phyloP scores from a whole-genome alignment of 2,113 vertebrate genomes.

The Dicrurus megarhynchus region DNA sequence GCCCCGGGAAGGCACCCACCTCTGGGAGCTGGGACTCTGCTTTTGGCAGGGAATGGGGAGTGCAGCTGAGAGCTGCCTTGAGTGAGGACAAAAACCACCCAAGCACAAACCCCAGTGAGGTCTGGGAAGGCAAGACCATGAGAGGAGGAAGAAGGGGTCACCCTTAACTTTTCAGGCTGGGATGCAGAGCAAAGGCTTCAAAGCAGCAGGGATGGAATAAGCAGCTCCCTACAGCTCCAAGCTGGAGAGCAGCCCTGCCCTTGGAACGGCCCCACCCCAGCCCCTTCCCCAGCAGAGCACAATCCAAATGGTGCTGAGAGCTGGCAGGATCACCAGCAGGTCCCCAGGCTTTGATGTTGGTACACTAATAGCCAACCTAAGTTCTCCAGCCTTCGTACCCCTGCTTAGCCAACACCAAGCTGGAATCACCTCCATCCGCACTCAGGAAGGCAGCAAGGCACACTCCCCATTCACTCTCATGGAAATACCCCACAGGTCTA shows the following conservation, averaged over 20 bases:
- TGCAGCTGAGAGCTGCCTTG: neutral
- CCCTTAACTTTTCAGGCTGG: neutral
- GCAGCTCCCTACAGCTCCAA: neutral
- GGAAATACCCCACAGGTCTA: neutral
- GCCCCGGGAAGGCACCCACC: slow-evolving; percentile 9
- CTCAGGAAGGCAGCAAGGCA: neutral
- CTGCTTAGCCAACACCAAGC: neutral
- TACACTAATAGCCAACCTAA: neutral
- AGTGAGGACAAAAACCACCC: neutral
- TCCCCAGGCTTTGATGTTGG: neutral
- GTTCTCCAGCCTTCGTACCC: neutral
- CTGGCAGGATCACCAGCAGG: neutral
- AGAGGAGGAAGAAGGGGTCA: neutral
- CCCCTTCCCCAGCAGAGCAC: neutral
- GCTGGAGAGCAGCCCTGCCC: neutral
- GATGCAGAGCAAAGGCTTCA: neutral
- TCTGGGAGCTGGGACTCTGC: neutral
- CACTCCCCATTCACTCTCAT: neutral
- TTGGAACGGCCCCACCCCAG: neutral
- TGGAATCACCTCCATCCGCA: neutral
- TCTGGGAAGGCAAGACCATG: neutral
- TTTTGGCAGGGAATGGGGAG: neutral
- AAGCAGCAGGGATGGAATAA: neutral
- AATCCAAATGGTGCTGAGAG: neutral
- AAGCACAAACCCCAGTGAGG: neutral